phyloP scores from a whole-genome alignment of 2,888 invertebrate genomes.

The Andrena marginata region DNA sequence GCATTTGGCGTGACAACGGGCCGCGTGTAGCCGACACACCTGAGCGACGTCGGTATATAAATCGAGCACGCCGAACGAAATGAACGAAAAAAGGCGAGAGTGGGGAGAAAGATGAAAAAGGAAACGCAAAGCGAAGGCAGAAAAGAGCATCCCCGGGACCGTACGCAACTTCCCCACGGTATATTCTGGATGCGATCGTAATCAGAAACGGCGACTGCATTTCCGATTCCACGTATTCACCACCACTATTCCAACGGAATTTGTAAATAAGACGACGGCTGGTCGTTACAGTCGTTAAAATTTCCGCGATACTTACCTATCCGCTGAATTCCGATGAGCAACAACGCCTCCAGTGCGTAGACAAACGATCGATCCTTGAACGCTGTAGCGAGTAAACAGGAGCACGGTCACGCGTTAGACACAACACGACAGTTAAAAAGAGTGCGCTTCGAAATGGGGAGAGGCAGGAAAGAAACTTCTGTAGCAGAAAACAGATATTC shows the following conservation, averaged over 20 bases:
- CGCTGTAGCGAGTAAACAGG: background rate
- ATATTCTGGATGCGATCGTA: conserved; percentile 69
- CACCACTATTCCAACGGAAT: conserved; percentile 54
- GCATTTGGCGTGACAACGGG: conserved; percentile 63
- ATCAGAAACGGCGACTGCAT: conserved; percentile 68
- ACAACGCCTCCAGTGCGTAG: conserved; percentile 6
- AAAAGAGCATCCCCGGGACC: conserved; percentile 29
- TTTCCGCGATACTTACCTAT: conserved; percentile 46
- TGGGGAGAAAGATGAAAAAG: background rate
- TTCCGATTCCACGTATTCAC: conserved; percentile 66
- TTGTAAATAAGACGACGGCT: conserved; percentile 54
- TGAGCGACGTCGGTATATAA: conserved; percentile 47
- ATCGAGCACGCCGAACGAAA: conserved; percentile 48
- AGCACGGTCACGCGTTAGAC: background rate
- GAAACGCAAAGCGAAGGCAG: background rate
- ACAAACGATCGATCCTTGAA: conserved; percentile 6
- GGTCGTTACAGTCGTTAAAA: conserved; percentile 62
- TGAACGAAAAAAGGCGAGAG: conserved; percentile 18
- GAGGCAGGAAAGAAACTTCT: background rate
- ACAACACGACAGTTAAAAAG: background rate
- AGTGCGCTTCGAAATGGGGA: no score
- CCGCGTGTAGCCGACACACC: conserved; percentile 45
- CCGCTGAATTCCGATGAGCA: conserved; percentile 54
- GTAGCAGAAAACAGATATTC: background rate
- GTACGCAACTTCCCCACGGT: conserved; percentile 38